Evolutionary conservation across 92 coral and sea anemone species (phyloP).

Genomic region (Siderastrea radians): DNA sequence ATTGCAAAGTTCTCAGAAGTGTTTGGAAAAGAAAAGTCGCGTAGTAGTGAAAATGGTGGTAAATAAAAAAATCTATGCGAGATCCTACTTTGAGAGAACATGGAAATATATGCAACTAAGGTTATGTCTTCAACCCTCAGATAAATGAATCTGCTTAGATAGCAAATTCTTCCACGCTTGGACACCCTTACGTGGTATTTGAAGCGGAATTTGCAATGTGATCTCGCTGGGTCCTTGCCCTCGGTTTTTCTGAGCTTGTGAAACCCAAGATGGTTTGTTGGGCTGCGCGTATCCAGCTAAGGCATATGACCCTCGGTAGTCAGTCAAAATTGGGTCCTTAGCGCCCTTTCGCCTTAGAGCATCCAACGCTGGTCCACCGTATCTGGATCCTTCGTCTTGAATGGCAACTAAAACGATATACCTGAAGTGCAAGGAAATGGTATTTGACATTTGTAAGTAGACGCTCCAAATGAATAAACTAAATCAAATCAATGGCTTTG

Average conservation of each 20-base stretch:
- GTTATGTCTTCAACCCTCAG: too few relatives aligned
- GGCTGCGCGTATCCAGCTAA: slow-evolving; percentile 17
- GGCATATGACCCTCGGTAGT: slow-evolving; percentile 28
- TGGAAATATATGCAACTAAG: too few relatives aligned
- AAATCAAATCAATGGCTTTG: too few relatives aligned
- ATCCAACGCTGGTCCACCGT: background rate
- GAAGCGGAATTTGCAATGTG: slow-evolving; percentile 6
- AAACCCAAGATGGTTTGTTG: slow-evolving; percentile 25
- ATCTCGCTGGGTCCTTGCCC: slow-evolving; percentile 43
- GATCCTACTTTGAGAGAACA: too few relatives aligned
- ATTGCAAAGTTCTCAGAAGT: too few relatives aligned
- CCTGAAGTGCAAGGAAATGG: slow-evolving; percentile 4
- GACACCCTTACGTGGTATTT: background rate
- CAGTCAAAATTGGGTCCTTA: background rate
- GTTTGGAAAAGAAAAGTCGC: too few relatives aligned
- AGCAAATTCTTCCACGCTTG: too few relatives aligned
- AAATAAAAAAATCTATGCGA: too few relatives aligned
- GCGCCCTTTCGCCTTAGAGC: slow-evolving; percentile 44
- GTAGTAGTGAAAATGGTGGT: too few relatives aligned
- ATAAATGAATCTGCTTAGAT: too few relatives aligned
- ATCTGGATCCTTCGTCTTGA: slow-evolving; percentile 29
- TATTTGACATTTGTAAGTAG: background rate
- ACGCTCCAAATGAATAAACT: too few relatives aligned
- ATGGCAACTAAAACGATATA: slow-evolving; percentile 48
- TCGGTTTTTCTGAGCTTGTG: background rate